Percentiles rank a stretch among this genome's conserved stretches.
Conservation (phyloP, 1,140 invertebrate species). For the Notospermus geniculatus region DNA sequence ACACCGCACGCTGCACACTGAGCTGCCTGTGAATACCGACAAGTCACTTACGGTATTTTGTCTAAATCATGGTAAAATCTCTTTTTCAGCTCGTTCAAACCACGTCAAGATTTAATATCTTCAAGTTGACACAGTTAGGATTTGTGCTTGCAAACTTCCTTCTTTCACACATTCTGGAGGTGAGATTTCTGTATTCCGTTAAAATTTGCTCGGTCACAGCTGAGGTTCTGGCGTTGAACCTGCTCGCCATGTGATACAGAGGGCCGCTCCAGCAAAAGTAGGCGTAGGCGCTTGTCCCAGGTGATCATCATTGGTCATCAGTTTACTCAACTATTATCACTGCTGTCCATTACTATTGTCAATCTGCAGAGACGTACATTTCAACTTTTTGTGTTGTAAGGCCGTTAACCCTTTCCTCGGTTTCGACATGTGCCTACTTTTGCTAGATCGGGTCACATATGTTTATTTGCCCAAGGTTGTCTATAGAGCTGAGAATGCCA, state of each 20-base stretch:
- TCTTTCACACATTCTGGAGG: conserved; percentile 22
- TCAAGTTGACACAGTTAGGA: conserved; percentile 21
- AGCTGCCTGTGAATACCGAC: not conserved
- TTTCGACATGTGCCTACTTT: too few species aligned
- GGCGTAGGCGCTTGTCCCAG: too few species aligned
- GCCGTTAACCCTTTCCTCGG: too few species aligned
- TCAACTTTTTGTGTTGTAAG: too few species aligned
- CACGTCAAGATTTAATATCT: not conserved
- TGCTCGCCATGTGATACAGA: not conserved
- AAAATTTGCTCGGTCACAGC: not conserved
- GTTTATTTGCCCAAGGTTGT: not conserved
- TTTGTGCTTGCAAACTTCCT: conserved; percentile 20
- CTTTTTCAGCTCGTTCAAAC: not conserved
- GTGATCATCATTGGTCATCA: too few species aligned
- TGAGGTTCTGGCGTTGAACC: not conserved
- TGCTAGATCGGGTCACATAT: not conserved
- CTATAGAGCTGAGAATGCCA: not conserved
- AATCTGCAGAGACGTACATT: too few species aligned
- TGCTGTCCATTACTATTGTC: too few species aligned
- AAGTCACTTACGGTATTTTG: not conserved
- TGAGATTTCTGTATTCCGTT: not conserved
- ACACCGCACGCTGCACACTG: not conserved
- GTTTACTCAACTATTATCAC: too few species aligned
- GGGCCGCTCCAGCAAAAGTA: not conserved
- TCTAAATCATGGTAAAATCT: not conserved